Evolutionary conservation across 2,797 vertebrate species (phyloP).

Genomic region (Sarcoramphus papa): DNA sequence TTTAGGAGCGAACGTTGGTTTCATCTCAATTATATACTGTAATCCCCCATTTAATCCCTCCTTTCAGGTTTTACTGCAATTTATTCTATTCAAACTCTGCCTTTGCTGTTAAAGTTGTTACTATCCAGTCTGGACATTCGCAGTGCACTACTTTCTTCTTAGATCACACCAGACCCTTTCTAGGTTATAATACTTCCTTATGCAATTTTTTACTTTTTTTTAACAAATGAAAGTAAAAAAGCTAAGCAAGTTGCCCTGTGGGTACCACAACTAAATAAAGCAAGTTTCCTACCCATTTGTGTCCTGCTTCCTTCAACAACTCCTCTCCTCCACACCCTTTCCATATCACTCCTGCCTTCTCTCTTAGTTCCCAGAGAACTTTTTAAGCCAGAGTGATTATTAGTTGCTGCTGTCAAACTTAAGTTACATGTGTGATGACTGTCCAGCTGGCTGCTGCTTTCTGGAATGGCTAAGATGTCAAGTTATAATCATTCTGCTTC

Average conservation of each 20-base stretch:
- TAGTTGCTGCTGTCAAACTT: neutral
- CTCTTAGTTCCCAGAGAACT: neutral
- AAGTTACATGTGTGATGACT: neutral
- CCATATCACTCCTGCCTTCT: neutral
- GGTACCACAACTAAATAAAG: neutral
- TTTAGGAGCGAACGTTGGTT: slow-evolving; percentile 41
- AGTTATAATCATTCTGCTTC: neutral
- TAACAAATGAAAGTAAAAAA: neutral
- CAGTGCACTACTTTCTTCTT: neutral
- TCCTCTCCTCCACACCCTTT: neutral
- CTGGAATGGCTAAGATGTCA: neutral
- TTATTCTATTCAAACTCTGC: slow-evolving; percentile 41
- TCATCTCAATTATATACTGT: slow-evolving; percentile 59
- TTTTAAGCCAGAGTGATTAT: neutral
- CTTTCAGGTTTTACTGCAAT: slow-evolving; percentile 38
- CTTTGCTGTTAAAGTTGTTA: slow-evolving; percentile 6
- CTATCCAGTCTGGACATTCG: neutral
- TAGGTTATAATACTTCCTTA: neutral
- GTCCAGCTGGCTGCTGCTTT: neutral
- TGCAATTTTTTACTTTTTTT: neutral
- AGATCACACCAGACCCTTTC: neutral
- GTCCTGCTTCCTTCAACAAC: neutral
- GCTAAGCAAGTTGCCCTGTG: neutral
- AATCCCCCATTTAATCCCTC: slow-evolving; percentile 55
- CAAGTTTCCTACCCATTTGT: neutral